Evolutionary conservation across 2,888 invertebrate genomes (phyloP), one percentile per base, ranked within the genome.

Genomic region (Lepas anatifera): DNA sequence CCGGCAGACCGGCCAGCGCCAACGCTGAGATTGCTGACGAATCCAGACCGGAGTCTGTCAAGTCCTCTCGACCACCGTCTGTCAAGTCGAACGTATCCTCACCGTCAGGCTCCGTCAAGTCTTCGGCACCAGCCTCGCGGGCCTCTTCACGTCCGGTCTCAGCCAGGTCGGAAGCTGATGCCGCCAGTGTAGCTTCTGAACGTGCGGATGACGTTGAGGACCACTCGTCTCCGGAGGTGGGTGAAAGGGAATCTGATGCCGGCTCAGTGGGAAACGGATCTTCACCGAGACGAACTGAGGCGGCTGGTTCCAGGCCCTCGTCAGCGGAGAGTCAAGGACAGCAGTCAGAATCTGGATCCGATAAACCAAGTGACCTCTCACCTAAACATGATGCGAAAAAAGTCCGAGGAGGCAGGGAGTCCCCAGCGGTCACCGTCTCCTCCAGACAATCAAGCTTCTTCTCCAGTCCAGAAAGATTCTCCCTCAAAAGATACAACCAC

Each of bases 201-300:
- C 27, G 29, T 16, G 27, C 52, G 13, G 52, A 4, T 29, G 29
- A 16, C 52, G 22, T 22, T 3, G 52, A 52, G 29, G 52, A 52
- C 52, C 52, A 52, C 52, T 52, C 52, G 27, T 52, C 52, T 4
- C 52, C 52, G 52, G 52, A 52, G 52, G 52, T 29, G 11, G 52
- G 11, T 4, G 52, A 52, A 4, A 52, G 29, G 29, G 29, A 52
- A 3, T 29, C 27, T 16, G 52, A 52, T 16, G 29, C 52, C 3
- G 52, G 27, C 13, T 52, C 52, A 6, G 29, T 29, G 8, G 52
- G 27, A 3, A 2, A 16, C 2, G 29, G 13, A 13, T 16, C 52
- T 16, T 41, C 41, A 41, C 41, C 41, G 16, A 41, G 41, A 16
- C 27, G 4, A 2, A 13, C 27, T 2, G 52, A 16, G 52, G 52